A percentile compares a stretch with the other conserved stretches of the same genome.
Conservation (phyloP, 1,140 invertebrate species). For the Platorchestia sp. region DNA sequence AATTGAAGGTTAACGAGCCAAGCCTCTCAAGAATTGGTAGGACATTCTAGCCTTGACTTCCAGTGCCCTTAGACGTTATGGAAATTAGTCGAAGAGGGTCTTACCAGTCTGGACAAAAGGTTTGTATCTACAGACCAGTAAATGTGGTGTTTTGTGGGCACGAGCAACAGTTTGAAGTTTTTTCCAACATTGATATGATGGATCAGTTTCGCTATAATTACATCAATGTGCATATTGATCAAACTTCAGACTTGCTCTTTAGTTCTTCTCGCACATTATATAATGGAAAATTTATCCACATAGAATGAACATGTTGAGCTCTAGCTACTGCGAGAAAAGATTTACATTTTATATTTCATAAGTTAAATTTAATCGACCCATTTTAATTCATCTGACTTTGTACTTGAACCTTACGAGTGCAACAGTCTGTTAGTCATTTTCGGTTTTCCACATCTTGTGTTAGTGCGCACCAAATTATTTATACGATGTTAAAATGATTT, state of each 20-base stretch:
- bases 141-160: not conserved
- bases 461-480: not conserved
- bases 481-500: not conserved
- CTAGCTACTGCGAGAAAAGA: too few species aligned
- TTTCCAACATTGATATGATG: not conserved
- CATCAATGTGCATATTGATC: not conserved
- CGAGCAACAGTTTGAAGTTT: not conserved
- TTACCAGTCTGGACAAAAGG: not conserved
- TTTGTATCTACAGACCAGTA: not conserved
- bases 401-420: too few species aligned
- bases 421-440: too few species aligned
- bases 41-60: slow-evolving; percentile 9
- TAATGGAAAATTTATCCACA: not conserved
- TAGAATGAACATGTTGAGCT: not conserved
- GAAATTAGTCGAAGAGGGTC: not conserved
- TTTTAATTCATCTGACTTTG: not conserved
- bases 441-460: not conserved
- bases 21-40: not conserved
- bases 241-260: not conserved
- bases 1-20: slow-evolving; percentile 31
- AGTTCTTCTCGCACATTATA: not conserved
- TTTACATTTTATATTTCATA: too few species aligned
- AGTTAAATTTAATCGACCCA: too few species aligned
- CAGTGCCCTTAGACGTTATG: not conserved
- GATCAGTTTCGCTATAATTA: not conserved